Base-by-base conservation (phyloP, 1,140 invertebrate species). In the Mycetomoellerius zeteki region DNA sequence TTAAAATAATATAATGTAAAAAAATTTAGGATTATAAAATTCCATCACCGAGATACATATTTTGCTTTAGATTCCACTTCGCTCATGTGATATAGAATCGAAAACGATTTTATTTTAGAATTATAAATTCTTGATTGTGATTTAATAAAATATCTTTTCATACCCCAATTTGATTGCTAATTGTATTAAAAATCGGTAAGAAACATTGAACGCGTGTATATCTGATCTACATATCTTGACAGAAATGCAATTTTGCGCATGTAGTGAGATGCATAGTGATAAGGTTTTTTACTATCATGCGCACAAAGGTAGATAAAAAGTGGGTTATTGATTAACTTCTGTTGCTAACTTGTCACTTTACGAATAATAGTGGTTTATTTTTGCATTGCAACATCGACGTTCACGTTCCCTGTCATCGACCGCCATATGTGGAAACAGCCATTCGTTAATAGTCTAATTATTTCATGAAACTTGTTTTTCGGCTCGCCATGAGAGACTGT, bases 281-380 rank as follows among this genome's bases (percentile, higher is more conserved):
- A 62, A 75, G 19, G 19, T 62, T 84, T 60, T 72, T 62, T 47
- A 72, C n/a, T 73, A 73, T 50, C 54, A 58, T 37, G 67, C 33
- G 80, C 21, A 75, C 37, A 16, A 16, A 84, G 43, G 8, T 24
- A 50, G 16, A 56, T 60, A 27, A 73, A 75, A 73, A 60, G 30
- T 84, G 27, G 69, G 54, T 84, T 73, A 84, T 84, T 60, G 80
- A 84, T 84, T 75, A 84, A 60, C 43, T 12, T 80, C 19, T 60
- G 19, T 47, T 24, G 33, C 30, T 47, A 82, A 58, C 33, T 47
- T 21, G 43, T 78, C 33, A 64, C 58, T 64, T 43, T 30, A 58
- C 30, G n/a, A 43, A 73, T 52, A 75, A 50, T 30, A 50, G 14
- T 21, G n/a, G 30, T 69, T 81, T n/a, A n/a, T n/a, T 60, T 43